These are phyloP conservation scores for Heliopora coerulea DNA, from an alignment of 92 coral and sea anemone genomes.

Conservation along the genomic window DNA sequence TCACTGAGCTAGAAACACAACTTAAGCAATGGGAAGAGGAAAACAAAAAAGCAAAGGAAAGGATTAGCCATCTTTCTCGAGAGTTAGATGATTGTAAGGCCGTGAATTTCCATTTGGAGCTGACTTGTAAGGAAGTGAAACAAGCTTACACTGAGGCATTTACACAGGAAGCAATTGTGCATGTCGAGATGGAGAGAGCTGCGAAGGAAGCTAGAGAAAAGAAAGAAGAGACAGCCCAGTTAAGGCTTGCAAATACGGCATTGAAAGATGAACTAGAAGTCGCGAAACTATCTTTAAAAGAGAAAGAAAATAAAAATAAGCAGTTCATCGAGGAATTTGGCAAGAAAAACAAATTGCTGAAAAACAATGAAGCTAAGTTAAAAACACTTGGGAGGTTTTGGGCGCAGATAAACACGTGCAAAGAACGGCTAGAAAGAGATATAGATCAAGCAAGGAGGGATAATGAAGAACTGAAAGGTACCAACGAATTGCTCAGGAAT, in stretches of 20 bases:
- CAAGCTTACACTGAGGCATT: background rate
- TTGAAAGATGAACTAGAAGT: background rate
- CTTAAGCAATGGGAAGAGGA: background rate
- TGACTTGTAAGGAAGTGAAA: background rate
- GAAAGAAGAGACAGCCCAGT: conserved; percentile 1
- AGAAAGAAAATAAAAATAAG: background rate
- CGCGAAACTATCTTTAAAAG: background rate
- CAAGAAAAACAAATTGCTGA: conserved; percentile 11
- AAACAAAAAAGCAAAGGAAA: background rate
- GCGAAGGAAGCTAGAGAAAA: background rate
- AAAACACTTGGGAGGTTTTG: conserved; percentile 1
- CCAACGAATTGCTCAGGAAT: background rate
- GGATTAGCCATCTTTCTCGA: conserved; percentile 1
- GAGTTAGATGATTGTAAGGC: background rate
- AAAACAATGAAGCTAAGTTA: conserved; percentile 14
- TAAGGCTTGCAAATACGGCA: conserved; percentile 10
- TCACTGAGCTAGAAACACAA: background rate
- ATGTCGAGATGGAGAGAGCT: conserved; percentile 3
- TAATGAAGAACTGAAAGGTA: background rate
- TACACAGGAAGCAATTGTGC: background rate
- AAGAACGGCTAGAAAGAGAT: conserved; percentile 12
- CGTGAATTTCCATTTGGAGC: background rate
- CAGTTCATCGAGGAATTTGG: background rate
- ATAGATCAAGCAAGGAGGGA: background rate
- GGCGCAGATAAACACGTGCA: conserved; percentile 5